These are phyloP conservation scores for Lagodon rhomboides DNA, from an alignment of 2,797 vertebrate species.

Conservation along the genomic window DNA sequence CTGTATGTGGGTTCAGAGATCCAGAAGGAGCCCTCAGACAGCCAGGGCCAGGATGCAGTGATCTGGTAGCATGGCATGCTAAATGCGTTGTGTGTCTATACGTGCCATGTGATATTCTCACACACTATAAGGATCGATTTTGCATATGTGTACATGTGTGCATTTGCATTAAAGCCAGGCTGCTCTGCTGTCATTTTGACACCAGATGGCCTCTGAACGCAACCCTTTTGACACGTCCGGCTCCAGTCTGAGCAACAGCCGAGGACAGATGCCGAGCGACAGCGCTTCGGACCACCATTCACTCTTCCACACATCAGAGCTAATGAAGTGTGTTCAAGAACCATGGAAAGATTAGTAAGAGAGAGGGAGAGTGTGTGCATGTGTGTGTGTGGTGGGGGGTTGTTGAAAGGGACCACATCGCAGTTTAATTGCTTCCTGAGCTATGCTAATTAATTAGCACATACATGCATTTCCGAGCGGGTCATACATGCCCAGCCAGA, in stretches of 20 bases:
- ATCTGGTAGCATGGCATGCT: background rate
- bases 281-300: constrained; percentile 60
- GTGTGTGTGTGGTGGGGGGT: constrained; percentile 13
- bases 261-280: constrained; percentile 71
- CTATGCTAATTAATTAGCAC: constrained; percentile 88
- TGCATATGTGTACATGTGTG: background rate
- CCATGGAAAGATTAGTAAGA: constrained; percentile 66
- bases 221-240: constrained; percentile 37
- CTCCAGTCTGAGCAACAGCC: background rate
- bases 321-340: constrained; percentile 83
- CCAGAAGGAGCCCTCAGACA: background rate
- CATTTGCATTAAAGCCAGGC: background rate
- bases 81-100: background rate
- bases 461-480: constrained; percentile 80
- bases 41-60: background rate
- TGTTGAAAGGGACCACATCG: constrained; percentile 62
- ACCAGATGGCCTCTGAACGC: constrained; percentile 43
- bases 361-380: constrained; percentile 21
- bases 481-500: constrained; percentile 82
- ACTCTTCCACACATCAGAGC: constrained; percentile 78
- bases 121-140: background rate
- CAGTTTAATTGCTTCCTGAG: constrained; percentile 84
- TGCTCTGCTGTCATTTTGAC: constrained; percentile 23
- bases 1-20: background rate
- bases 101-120: background rate